A percentile compares a stretch with the other conserved stretches of the same genome.
Evolutionary conservation across 2,113 vertebrate species (phyloP).

Genomic region (Excalfactoria chinensis): DNA sequence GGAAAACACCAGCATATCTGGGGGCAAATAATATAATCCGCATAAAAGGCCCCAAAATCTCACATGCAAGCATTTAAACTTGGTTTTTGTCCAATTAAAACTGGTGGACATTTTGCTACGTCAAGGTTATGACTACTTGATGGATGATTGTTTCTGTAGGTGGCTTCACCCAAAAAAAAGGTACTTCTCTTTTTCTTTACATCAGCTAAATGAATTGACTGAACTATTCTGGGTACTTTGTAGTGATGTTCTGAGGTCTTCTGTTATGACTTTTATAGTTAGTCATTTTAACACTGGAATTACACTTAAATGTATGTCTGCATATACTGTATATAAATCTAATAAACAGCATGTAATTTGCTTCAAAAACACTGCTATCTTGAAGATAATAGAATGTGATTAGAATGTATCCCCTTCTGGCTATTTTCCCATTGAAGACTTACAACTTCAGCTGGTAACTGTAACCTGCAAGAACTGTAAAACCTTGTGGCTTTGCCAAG

Average conservation of each 20-base stretch:
- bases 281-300: not conserved
- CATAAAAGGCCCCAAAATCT: not conserved
- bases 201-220: not conserved
- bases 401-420: slow-evolving; percentile 17
- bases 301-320: not conserved
- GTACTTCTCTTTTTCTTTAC: not conserved
- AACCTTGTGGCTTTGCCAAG: not conserved
- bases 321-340: not conserved
- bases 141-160: not conserved
- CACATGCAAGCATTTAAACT: not conserved
- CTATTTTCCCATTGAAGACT: not conserved
- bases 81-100: not conserved
- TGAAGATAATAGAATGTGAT: slow-evolving; percentile 25
- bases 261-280: not conserved
- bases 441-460: not conserved
- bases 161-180: not conserved
- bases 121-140: not conserved
- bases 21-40: not conserved
- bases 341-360: not conserved
- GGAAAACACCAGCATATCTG: not conserved
- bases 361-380: slow-evolving; percentile 2
- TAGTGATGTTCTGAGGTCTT: not conserved
- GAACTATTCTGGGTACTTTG: not conserved
- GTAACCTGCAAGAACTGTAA: slow-evolving; percentile 7
- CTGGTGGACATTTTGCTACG: not conserved